These are phyloP conservation scores for Mnemiopsis leidyi DNA, from an alignment of 37 sponge, comb jelly and placozoan genomes.

Conservation along the genomic window DNA sequence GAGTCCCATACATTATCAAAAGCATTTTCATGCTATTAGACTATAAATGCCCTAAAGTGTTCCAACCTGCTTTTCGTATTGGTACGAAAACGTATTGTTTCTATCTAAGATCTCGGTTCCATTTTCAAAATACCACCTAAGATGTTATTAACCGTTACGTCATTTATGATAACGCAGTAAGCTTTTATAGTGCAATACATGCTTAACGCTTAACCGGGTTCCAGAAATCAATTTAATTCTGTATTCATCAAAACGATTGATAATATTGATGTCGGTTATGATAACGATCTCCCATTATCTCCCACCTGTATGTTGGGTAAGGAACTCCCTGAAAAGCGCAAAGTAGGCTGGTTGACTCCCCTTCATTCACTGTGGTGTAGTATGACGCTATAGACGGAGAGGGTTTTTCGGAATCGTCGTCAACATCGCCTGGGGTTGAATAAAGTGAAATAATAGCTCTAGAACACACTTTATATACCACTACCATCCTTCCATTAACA, in stretches of 20 bases:
- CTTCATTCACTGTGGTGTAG: not conserved
- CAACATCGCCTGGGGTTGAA: not conserved
- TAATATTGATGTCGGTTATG: no score
- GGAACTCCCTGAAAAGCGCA: conserved; percentile 44
- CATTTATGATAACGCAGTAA: not conserved
- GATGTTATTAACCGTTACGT: not conserved
- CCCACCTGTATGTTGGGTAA: conserved; percentile 49
- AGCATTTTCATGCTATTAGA: no score
- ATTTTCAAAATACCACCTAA: not conserved
- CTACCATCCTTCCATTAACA: no score
- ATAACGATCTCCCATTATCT: no score
- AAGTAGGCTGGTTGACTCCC: conserved; percentile 6
- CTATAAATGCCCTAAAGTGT: no score
- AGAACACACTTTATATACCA: no score
- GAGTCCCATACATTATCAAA: no score
- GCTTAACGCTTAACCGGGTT: no score
- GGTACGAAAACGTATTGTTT: not conserved
- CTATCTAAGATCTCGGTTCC: not conserved
- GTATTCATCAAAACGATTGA: no score
- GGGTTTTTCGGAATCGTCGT: conserved; percentile 33
- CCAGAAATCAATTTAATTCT: no score
- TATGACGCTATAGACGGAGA: conserved; percentile 39
- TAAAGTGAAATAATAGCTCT: no score
- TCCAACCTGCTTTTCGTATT: conserved; percentile 15
- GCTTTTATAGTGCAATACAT: no score